Evolutionary conservation across 1,140 invertebrate genomes (phyloP), one percentile per base, ranked within the genome.

Genomic region (Aphidius ervi): DNA sequence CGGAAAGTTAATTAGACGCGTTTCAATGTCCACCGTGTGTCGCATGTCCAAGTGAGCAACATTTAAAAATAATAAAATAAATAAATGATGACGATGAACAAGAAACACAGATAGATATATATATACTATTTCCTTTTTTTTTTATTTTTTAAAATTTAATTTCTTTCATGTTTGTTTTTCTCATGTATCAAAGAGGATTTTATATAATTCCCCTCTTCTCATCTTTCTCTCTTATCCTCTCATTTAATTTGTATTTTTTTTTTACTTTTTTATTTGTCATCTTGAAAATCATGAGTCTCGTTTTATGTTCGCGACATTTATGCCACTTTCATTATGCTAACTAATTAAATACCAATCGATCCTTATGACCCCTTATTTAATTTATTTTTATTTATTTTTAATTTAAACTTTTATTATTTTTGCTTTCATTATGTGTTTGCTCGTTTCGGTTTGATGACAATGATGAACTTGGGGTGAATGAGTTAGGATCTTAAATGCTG

Each of bases 1-100:
- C 70, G 66, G 70, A 73, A 73, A 73, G 70, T 73, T 72, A 73
- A 73, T 72, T 73, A 73, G 70, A 72, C 69, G 66, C 67, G 70
- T 71, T 69, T 70, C 65, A 66, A 66, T 71, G 71, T 73, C 64
- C 63, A 65, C 69, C 1, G 23, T 68, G 66, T 68, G 70, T 72
- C 69, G 68, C 53, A 40, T 61, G 61, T 67, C 42, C 56, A 39
- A 5, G 6, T 40, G 20, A 39, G 23, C 23, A 31, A 31, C 23
- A 31, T 31, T 31, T 31, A 31, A 31, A 31, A 31, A 31, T 31
- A 31, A 31, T 31, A 31, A 31, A 31, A 31, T 31, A 31, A 31
- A 31, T 31, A 31, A 31, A 31, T 31, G 23, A 31, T 31, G 23
- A 31, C 45, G 9, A 31, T 31, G 23, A 31, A 31, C 23, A 31